These are phyloP conservation scores for Drosophila prolongata DNA, from an alignment of 2,888 invertebrate species.

Conservation along the genomic window DNA sequence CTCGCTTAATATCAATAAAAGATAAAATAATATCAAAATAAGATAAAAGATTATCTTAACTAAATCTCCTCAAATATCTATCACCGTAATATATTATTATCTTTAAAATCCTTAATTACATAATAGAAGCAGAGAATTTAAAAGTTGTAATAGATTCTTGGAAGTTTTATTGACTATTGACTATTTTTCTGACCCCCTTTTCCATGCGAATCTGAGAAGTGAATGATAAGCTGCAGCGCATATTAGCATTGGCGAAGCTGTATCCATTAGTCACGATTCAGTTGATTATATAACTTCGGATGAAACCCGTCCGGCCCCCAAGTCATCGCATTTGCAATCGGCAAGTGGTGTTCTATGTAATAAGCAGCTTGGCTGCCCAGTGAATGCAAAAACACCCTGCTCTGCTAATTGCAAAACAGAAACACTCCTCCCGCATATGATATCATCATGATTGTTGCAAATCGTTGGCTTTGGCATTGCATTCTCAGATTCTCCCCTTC, in stretches of 20 bases:
- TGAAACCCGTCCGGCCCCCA: neutral
- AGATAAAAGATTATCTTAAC: no score
- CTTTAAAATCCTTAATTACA: neutral
- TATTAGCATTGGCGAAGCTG: slow-evolving; percentile 13
- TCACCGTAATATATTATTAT: neutral
- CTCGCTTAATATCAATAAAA: neutral
- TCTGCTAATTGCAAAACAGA: slow-evolving; percentile 58
- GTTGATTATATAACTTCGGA: slow-evolving; percentile 28
- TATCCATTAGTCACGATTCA: slow-evolving; percentile 33
- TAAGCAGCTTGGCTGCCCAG: slow-evolving; percentile 37
- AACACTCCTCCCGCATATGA: slow-evolving; percentile 27
- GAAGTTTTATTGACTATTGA: slow-evolving; percentile 14
- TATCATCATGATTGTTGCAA: slow-evolving; percentile 45
- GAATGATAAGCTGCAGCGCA: slow-evolving; percentile 26
- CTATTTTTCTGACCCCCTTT: slow-evolving; percentile 14
- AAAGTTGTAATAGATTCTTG: neutral
- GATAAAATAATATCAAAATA: no score
- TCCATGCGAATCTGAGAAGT: slow-evolving; percentile 5
- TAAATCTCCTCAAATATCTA: neutral
- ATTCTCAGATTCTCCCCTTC: slow-evolving; percentile 29
- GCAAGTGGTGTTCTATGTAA: slow-evolving; percentile 38
- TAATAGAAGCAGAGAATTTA: neutral
- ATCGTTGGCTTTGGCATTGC: slow-evolving; percentile 39
- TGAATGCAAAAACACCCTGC: slow-evolving; percentile 51
- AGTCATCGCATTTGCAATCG: slow-evolving; percentile 48